Evolutionary conservation across 2,888 invertebrate genomes (phyloP), one percentile per base, ranked within the genome.

Genomic region (Sepioteuthis lessoniana): DNA sequence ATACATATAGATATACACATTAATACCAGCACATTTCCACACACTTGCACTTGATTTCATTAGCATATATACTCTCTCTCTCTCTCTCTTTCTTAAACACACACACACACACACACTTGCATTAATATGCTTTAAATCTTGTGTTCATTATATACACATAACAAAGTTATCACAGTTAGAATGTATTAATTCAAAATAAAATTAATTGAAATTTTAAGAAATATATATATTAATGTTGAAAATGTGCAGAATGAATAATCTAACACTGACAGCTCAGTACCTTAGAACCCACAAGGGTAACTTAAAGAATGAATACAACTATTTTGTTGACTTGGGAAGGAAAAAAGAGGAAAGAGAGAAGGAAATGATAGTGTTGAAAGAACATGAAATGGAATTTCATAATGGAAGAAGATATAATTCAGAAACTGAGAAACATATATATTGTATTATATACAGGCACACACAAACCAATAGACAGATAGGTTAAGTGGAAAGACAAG

Each of bases 211-310:
- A 76, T 76, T n/a, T 76, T 76, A 76, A 76, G n/a, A 13, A 16
- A 76, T 76, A 76, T n/a, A 16, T 76, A n/a, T 76, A 76, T 35
- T 16, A 76, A 76, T 19, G 76, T 35, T 76, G 76, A n/a, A 76
- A 13, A n/a, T 76, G 76, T 76, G 76, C 91, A 91, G 46, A 91
- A 92, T 28, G 47, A 47, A 92, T 91, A 92, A 42, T 92, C 92
- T 92, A 92, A 92, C 92, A 92, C 92, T 92, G 92, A 92, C 92
- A 92, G 92, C 92, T 92, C 92, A 92, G 38, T 46, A 92, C 47
- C 46, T 92, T 92, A 92, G 35, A 92, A 76, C n/a, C 76, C 76
- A n/a, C n/a, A n/a, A n/a, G 76, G 76, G 76, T 21, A 76, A 76
- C 76, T 76, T 76, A 92, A 91, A 92, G 31, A 92, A 92, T 42